Evolutionary conservation across 2,797 vertebrate genomes (phyloP).

Genomic region (Phataginus tetradactyla): DNA sequence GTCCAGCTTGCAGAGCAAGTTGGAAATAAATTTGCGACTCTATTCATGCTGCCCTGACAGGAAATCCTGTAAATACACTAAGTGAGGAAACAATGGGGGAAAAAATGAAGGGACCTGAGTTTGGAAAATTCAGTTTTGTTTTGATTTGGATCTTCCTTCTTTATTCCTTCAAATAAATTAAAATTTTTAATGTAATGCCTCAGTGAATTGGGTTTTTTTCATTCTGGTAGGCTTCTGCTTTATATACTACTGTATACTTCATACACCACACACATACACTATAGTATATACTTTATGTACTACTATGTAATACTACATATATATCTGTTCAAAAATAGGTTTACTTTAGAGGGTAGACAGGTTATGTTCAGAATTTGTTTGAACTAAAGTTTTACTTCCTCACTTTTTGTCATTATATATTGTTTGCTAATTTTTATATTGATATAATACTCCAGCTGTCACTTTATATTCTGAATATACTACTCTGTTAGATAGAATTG

Average conservation of each 20-base stretch:
- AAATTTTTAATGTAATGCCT: not conserved
- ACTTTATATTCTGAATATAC: not conserved
- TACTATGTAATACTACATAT: too few species aligned
- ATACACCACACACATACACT: too few species aligned
- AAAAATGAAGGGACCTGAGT: not conserved
- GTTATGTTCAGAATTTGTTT: not conserved
- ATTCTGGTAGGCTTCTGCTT: not conserved
- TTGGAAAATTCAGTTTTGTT: constrained; percentile 7
- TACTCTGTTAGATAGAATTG: not conserved
- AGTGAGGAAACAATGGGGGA: not conserved
- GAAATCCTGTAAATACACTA: not conserved
- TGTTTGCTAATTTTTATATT: not conserved
- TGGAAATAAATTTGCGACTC: not conserved
- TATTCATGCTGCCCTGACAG: not conserved
- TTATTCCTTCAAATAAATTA: not conserved
- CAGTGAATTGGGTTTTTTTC: not conserved
- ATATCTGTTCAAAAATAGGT: not conserved
- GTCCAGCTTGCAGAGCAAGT: not conserved
- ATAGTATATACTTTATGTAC: too few species aligned
- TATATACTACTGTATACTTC: too few species aligned
- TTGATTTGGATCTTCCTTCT: not conserved
- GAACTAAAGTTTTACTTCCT: not conserved
- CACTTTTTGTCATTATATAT: not conserved
- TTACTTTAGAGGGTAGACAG: not conserved
- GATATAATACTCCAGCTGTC: not conserved